phyloP scores from a whole-genome alignment of 2,113 vertebrate genomes.

The Siniperca chuatsi region DNA sequence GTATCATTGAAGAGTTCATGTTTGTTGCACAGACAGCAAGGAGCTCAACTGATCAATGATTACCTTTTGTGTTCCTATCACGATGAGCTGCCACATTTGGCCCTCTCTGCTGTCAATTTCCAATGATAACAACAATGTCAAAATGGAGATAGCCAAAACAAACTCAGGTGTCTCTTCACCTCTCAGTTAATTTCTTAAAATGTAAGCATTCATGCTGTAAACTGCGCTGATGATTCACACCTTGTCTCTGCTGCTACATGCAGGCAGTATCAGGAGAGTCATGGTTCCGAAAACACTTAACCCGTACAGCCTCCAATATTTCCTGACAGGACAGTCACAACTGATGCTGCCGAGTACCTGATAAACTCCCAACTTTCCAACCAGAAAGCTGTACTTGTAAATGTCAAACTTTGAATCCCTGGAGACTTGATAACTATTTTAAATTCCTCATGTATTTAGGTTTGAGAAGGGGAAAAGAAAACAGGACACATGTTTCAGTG shows the following conservation, averaged over 20 bases:
- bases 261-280: neutral
- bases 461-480: slow-evolving; percentile 15
- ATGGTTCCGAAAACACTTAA: neutral
- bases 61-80: slow-evolving; percentile 2
- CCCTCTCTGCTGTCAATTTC: slow-evolving; percentile 22
- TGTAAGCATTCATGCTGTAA: neutral
- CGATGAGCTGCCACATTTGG: slow-evolving; percentile 24
- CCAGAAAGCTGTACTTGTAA: slow-evolving; percentile 41
- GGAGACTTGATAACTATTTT: slow-evolving; percentile 32
- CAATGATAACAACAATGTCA: slow-evolving; percentile 42
- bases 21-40: slow-evolving; percentile 8
- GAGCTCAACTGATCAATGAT: slow-evolving; percentile 15
- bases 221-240: slow-evolving; percentile 8
- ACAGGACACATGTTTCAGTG: slow-evolving; percentile 32
- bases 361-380: slow-evolving; percentile 20
- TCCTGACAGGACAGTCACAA: neutral
- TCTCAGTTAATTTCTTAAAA: slow-evolving; percentile 9
- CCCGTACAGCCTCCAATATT: neutral
- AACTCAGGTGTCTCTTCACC: neutral
- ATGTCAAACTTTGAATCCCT: slow-evolving; percentile 47
- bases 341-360: neutral
- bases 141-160: slow-evolving; percentile 34
- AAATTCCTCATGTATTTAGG: slow-evolving; percentile 33
- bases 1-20: neutral
- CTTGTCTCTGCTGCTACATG: slow-evolving; percentile 8